These are phyloP conservation scores for Campoplex nolae DNA, from an alignment of 2,888 invertebrate genomes.

Conservation along the genomic window DNA sequence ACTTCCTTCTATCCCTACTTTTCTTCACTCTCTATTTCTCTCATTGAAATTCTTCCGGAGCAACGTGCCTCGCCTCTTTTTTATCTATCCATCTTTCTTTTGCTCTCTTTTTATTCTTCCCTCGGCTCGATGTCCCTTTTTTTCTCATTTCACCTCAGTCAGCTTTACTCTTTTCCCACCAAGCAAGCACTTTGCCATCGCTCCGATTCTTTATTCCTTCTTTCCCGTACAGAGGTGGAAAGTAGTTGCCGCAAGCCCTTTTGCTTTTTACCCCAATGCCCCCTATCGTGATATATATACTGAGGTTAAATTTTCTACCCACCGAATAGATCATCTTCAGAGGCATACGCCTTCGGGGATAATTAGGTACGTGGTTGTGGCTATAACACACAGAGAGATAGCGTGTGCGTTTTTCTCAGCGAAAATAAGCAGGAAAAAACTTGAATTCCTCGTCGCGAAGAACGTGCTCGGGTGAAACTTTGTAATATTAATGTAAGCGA, in stretches of 20 bases:
- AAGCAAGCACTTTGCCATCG: constrained; percentile 61
- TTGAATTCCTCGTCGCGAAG: constrained; percentile 56
- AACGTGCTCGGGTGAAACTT: constrained; percentile 66
- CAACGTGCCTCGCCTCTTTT: constrained; percentile 66
- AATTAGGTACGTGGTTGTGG: constrained; percentile 81
- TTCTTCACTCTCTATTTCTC: constrained; percentile 73
- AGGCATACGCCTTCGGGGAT: constrained; percentile 79
- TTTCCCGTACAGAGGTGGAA: constrained; percentile 45
- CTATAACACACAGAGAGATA: constrained; percentile 68
- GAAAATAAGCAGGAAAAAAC: constrained; percentile 35
- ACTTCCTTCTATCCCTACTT: constrained; percentile 61
- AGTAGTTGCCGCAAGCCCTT: constrained; percentile 49
- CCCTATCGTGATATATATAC: constrained; percentile 49
- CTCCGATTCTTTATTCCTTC: constrained; percentile 65
- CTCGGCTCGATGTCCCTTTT: constrained; percentile 40
- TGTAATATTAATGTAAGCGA: constrained; percentile 64
- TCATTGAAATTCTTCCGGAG: constrained; percentile 79
- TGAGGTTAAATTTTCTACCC: constrained; percentile 73
- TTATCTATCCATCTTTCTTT: constrained; percentile 48
- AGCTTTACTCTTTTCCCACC: constrained; percentile 58
- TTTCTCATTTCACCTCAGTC: constrained; percentile 43
- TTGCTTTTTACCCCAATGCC: constrained; percentile 48
- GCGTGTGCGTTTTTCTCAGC: constrained; percentile 22
- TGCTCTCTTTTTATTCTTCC: constrained; percentile 43
- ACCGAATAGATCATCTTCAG: constrained; percentile 83